phyloP scores from a whole-genome alignment of 2,113 vertebrate genomes.

The Herpetotheres cachinnans region DNA sequence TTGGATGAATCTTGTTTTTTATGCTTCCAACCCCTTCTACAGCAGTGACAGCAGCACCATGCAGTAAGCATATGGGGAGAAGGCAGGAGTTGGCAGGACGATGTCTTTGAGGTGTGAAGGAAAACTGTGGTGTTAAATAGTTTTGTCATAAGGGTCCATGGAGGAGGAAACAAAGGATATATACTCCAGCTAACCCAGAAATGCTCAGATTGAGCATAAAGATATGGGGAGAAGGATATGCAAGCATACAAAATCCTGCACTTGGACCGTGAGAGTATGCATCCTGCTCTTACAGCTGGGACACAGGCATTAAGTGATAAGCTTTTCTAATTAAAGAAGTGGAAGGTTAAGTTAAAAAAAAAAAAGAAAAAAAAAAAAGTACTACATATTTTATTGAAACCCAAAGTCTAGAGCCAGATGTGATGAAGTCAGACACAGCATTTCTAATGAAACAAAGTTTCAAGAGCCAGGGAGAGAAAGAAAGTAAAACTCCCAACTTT shows the following conservation, averaged over 20 bases:
- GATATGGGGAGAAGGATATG: not conserved
- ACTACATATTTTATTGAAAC: not conserved
- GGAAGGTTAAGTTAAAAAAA: not conserved
- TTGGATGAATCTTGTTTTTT: constrained; percentile 80
- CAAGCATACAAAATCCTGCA: not conserved
- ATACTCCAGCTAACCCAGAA: not conserved
- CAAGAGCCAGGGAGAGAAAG: not conserved
- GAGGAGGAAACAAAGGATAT: not conserved
- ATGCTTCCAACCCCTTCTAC: constrained; percentile 86
- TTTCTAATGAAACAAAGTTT: not conserved
- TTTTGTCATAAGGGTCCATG: not conserved
- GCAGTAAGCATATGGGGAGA: constrained; percentile 80
- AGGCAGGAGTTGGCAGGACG: constrained; percentile 81
- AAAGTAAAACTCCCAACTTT: not conserved
- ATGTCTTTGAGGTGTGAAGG: constrained; percentile 76
- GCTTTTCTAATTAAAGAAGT: not conserved
- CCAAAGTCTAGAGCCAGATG: not conserved
- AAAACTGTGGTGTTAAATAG: not conserved
- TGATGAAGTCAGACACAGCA: not conserved
- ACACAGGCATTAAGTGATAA: not conserved
- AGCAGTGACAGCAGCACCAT: constrained; percentile 81
- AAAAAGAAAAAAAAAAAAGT: no score
- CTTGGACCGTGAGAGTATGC: not conserved
- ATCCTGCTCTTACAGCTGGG: not conserved
- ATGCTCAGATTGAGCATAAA: not conserved